Conservation (phyloP, 1,140 invertebrate species). For the Palaemon carinicauda region DNA sequence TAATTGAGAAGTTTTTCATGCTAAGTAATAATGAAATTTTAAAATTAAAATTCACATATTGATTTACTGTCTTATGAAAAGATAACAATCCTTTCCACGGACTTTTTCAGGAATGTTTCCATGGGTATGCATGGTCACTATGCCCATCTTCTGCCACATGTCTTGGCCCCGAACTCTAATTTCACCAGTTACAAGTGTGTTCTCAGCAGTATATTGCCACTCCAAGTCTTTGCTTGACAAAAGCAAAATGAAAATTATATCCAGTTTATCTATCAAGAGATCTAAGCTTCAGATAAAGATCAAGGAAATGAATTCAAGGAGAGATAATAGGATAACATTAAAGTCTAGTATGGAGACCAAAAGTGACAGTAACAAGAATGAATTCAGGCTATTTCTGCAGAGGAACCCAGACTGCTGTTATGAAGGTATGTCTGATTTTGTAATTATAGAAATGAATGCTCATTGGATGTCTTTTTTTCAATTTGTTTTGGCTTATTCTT, state of each 20-base stretch:
- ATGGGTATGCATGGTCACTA: constrained; percentile 32
- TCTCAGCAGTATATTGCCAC: neutral
- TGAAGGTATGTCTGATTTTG: neutral
- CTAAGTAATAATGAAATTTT: no score
- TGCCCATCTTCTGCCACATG: constrained; percentile 22
- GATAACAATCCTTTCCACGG: no score
- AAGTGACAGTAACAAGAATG: neutral
- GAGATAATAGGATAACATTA: neutral
- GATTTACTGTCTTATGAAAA: no score
- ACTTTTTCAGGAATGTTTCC: constrained; percentile 23
- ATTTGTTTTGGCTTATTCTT: neutral
- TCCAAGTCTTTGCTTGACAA: neutral
- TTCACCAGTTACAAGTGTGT: neutral
- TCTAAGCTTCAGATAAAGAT: neutral
- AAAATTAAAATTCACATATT: no score
- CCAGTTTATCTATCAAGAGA: neutral
- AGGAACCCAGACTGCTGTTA: constrained; percentile 20
- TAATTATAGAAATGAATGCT: neutral
- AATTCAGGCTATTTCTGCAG: neutral
- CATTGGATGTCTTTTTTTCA: neutral
- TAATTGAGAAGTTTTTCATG: no score
- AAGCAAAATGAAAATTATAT: neutral
- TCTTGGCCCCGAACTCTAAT: constrained; percentile 23
- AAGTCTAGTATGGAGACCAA: neutral
- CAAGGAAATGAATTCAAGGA: neutral